Base-by-base conservation (phyloP, 1,140 invertebrate genomes). In the Oryctes rhinoceros region DNA sequence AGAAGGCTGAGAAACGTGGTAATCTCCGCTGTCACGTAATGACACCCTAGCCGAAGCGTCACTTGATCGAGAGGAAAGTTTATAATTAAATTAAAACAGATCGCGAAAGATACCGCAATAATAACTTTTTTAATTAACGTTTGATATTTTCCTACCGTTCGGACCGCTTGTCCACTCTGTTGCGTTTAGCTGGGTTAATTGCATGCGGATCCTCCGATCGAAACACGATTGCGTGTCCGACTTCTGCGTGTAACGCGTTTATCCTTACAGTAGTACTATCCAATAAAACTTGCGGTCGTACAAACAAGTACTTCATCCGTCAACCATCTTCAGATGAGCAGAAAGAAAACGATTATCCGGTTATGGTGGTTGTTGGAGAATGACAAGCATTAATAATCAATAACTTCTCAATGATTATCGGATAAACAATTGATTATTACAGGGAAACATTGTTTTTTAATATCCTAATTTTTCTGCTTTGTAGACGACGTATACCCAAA, bases 11-110 rank as follows among this genome's bases (percentile, higher is more conserved):
- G n/a, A 53, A 53, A 13, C n/a, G 4, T 53, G n/a, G n/a, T 13
- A 59, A 59, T 2, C n/a, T 59, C 18, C n/a, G 53, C 53, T 0
- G 13, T 18, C 3, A 18, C 18, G n/a, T 59, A 6, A 6, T 59
- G 18, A 6, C 7, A 18, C 18, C 6, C 15, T 15, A 59, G 6
- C 53, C 18, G 1, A 18, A 59, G 53, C 15, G 18, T 59, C n/a
- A 18, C 6, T 59, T 7, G 18, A 59, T 59, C 15, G 5, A 18
- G 53, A 59, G n/a, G 53, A 18, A 59, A 59, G 53, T 59, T 59
- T 18, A 59, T 59, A 59, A 59, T 59, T 59, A 59, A 59, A 59
- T 59, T 15, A 59, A 59, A 59, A 18, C 53, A 59, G 53, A 59
- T 18, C 53, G 53, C 53, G 53, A 59, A 59, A 59, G 53, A 59